Evolutionary conservation across 2,113 vertebrate genomes (phyloP).

Genomic region (Peucedramus taeniatus): DNA sequence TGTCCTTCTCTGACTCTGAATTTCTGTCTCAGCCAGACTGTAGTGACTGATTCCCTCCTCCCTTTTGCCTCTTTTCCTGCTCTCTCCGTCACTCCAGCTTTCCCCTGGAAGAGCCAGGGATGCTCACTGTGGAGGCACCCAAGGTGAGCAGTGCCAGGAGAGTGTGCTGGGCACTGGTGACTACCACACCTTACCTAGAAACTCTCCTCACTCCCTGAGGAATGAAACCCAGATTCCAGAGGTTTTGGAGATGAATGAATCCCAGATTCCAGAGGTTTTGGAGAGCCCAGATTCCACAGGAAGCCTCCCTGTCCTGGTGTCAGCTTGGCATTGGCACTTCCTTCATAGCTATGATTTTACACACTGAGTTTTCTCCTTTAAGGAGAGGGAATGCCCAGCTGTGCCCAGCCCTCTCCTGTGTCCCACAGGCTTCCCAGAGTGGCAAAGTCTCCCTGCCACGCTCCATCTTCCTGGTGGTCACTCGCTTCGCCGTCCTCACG

Average conservation of each 20-base stretch:
- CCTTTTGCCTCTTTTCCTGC: neutral
- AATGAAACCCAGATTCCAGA: neutral
- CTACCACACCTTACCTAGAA: neutral
- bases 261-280: neutral
- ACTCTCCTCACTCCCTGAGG: neutral
- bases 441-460: slow-evolving; percentile 92
- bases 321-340: neutral
- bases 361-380: neutral
- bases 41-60: neutral
- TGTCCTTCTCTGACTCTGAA: neutral
- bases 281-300: neutral
- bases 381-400: neutral
- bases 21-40: neutral
- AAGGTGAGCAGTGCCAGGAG: neutral
- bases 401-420: neutral
- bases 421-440: slow-evolving; percentile 89
- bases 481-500: slow-evolving; percentile 93
- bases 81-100: neutral
- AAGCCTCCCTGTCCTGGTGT: neutral
- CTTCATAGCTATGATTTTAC: fast-evolving
- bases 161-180: neutral
- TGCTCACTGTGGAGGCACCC: neutral
- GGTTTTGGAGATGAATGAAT: no score
- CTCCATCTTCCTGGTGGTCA: slow-evolving; percentile 88
- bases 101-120: neutral